A percentile compares a stretch with the other conserved stretches of the same genome.
Conservation (phyloP, 2,888 invertebrate species). For the Eupeodes luniger region DNA sequence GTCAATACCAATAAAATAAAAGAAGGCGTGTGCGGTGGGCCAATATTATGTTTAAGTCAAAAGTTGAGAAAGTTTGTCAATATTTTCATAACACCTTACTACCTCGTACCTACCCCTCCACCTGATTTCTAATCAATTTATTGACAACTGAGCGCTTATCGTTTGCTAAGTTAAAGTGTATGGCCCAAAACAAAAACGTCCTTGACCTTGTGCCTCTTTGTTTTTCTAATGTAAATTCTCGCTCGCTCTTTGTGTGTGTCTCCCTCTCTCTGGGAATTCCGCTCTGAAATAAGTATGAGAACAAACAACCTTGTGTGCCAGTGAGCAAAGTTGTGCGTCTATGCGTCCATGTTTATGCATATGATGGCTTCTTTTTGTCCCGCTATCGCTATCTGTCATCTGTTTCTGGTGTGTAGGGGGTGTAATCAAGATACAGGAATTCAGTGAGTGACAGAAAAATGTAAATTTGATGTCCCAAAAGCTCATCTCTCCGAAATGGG, state of each 20-base stretch:
- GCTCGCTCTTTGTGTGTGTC: slow-evolving; percentile 14
- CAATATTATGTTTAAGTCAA: neutral
- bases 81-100: neutral
- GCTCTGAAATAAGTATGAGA: neutral
- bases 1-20: neutral
- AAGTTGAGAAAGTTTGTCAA: slow-evolving; percentile 25
- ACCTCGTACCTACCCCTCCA: neutral
- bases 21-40: neutral
- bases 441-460: slow-evolving; percentile 25
- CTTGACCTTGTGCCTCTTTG: slow-evolving; percentile 59
- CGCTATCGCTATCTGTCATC: slow-evolving; percentile 11
- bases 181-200: slow-evolving; percentile 66
- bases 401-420: slow-evolving; percentile 41
- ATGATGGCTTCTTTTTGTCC: neutral
- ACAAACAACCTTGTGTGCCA: neutral
- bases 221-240: slow-evolving; percentile 34
- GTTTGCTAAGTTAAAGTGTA: slow-evolving; percentile 31
- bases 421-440: slow-evolving; percentile 9
- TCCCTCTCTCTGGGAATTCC: slow-evolving; percentile 37
- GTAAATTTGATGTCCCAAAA: slow-evolving; percentile 32
- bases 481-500: slow-evolving; percentile 42
- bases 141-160: slow-evolving; percentile 47
- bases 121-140: neutral
- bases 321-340: slow-evolving; percentile 15
- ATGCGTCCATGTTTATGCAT: neutral